Evolutionary conservation across 1,140 invertebrate species (phyloP), one percentile per base, ranked within the genome.

Genomic region (Camponotus vicinus): DNA sequence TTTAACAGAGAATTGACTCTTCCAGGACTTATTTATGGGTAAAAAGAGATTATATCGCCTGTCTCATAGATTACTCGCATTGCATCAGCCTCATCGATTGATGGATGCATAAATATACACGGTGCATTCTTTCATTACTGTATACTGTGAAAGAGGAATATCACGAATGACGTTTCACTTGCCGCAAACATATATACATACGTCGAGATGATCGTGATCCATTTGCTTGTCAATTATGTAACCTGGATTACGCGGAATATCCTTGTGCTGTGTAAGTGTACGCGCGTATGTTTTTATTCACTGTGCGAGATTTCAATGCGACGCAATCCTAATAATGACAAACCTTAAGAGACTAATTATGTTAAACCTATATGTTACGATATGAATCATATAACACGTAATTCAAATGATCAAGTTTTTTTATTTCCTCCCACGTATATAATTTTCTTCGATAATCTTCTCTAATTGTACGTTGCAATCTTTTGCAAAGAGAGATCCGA

Each of bases 181-280:
- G 13, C 18, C 52, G 52, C 52, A n/a, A 11, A 59, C 78, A 15
- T 71, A 67, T 82, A 71, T 15, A 85, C 18, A 79, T 3, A 4
- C 32, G 45, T 49, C 21, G 45, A 52, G 11, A 73, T 61, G 32
- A 59, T 86, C 55, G 86, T 34, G 32, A 86, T 88, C 69, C 34
- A 83, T 75, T 88, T 55, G 52, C 32, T 52, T 42, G 52, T 73
- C 67, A 86, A 80, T 88, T 87, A 70, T 76, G 59, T 70, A 84
- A 84, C 66, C 32, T 57, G 37, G 40, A 84, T 61, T 57, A 59
- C 49, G 52, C 21, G 71, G 34, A 66, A 73, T 70, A 52, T 75
- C 27, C 79, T 66, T 45, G 8, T n/a, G 13, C 52, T 34, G 21
- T 11, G 42, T 32, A 45, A 52, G 18, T 52, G 15, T 18, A 15